Conservation (phyloP, 2,888 invertebrate species). For the Plutella xylostella region DNA sequence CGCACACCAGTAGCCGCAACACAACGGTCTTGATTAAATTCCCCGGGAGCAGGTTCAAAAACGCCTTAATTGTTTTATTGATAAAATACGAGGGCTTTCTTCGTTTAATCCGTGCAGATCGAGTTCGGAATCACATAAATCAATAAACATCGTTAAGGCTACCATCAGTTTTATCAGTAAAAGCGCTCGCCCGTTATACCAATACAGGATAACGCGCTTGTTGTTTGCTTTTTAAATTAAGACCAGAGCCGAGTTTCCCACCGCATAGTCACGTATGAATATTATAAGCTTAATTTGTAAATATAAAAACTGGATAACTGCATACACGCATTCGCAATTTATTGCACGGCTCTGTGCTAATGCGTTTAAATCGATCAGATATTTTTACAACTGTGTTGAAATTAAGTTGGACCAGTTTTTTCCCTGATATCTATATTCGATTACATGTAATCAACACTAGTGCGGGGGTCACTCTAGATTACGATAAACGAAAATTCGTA, state of each 20-base stretch:
- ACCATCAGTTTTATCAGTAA: too few species aligned
- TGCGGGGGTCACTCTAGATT: too few species aligned
- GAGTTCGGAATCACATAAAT: background rate
- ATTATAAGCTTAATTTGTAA: slow-evolving; percentile 16
- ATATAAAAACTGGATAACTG: slow-evolving; percentile 17
- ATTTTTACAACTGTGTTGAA: slow-evolving; percentile 7
- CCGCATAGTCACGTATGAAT: slow-evolving; percentile 23
- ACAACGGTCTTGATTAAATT: too few species aligned
- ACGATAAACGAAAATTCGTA: too few species aligned
- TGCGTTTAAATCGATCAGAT: slow-evolving; percentile 11
- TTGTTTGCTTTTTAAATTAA: slow-evolving; percentile 45
- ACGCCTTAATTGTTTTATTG: too few species aligned
- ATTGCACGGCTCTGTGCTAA: background rate
- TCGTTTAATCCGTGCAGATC: too few species aligned
- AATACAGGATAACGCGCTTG: slow-evolving; percentile 30
- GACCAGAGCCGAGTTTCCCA: slow-evolving; percentile 27
- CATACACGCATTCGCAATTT: slow-evolving; percentile 14
- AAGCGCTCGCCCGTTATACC: slow-evolving; percentile 27
- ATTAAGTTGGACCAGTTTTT: slow-evolving; percentile 9
- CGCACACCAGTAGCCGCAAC: too few species aligned
- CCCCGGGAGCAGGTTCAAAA: too few species aligned
- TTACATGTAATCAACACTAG: slow-evolving; percentile 9
- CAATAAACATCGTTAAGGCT: background rate
- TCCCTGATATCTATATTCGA: slow-evolving; percentile 6
- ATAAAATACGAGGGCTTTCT: too few species aligned